phyloP scores from a whole-genome alignment of 1,140 invertebrate genomes.

The Drosophila orosa region DNA sequence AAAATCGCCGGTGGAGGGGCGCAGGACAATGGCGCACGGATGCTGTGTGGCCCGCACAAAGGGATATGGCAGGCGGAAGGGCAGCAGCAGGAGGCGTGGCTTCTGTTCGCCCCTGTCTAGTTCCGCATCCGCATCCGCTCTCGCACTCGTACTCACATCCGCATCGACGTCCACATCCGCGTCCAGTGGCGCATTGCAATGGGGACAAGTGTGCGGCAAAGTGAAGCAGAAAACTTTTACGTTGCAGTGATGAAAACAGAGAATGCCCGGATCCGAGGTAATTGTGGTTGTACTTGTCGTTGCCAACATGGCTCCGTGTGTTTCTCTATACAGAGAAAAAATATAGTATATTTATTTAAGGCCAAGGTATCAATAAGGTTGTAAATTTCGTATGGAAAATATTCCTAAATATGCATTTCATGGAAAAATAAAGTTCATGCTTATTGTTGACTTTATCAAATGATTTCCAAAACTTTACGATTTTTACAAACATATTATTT shows the following conservation, averaged over 20 bases:
- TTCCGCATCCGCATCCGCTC: conserved; percentile 32
- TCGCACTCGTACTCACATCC: conserved; percentile 16
- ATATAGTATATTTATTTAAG: too few relatives aligned
- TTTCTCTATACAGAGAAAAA: conserved; percentile 11
- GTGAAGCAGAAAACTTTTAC: conserved; percentile 91
- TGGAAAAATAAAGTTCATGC: rapidly evolving
- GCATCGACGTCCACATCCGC: conserved; percentile 81
- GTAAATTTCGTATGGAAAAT: too few relatives aligned
- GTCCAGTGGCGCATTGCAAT: conserved; percentile 87
- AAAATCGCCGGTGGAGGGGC: conserved; percentile 92
- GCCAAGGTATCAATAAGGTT: neutral
- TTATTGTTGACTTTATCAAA: neutral
- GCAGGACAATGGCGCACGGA: conserved; percentile 90
- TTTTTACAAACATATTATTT: neutral
- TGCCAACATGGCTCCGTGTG: conserved; percentile 42
- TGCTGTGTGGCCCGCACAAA: conserved; percentile 90
- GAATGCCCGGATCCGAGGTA: conserved; percentile 89
- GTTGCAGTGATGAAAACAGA: conserved; percentile 93
- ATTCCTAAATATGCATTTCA: too few relatives aligned
- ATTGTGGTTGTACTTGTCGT: conserved; percentile 74
- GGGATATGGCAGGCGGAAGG: conserved; percentile 92
- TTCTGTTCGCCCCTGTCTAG: conserved; percentile 22
- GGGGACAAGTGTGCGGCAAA: conserved; percentile 89
- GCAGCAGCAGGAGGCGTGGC: conserved; percentile 85
- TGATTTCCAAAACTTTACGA: neutral